Conservation (phyloP, 2,113 vertebrate genomes). For the Terrapene triunguis region DNA sequence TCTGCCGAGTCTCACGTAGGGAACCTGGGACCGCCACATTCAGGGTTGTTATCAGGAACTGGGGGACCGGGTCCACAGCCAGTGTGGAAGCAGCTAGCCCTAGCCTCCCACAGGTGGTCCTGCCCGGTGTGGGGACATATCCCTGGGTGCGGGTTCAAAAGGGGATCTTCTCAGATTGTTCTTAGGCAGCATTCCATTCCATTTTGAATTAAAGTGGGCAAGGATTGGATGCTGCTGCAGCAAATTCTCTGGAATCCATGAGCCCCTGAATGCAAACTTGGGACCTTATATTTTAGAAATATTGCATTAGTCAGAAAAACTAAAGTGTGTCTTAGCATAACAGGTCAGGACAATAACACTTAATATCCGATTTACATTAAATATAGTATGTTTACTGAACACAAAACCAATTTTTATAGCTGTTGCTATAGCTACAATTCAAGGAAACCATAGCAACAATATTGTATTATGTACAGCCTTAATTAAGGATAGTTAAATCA, state of each 20-base stretch:
- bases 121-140: accelerated
- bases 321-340: conserved; percentile 10
- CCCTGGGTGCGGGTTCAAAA: not conserved
- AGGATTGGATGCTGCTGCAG: not conserved
- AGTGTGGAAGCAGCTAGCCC: not conserved
- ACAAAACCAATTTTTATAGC: conserved; percentile 68
- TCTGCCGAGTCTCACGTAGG: not conserved
- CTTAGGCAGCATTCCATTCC: not conserved
- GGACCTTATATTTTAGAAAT: not conserved
- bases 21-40: not conserved
- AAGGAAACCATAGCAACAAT: conserved; percentile 75
- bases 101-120: accelerated
- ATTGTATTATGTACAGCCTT: conserved; percentile 68
- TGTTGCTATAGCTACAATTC: conserved; percentile 80
- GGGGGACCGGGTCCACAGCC: not conserved
- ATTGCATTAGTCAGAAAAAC: not conserved
- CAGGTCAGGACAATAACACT: not conserved
- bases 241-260: not conserved
- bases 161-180: not conserved
- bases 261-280: not conserved
- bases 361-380: conserved; percentile 52
- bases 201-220: not conserved
- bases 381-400: conserved; percentile 59
- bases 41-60: not conserved
- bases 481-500: conserved; percentile 63